Evolutionary conservation across 2,888 invertebrate species (phyloP).

Genomic region (Pterostichus madidus): DNA sequence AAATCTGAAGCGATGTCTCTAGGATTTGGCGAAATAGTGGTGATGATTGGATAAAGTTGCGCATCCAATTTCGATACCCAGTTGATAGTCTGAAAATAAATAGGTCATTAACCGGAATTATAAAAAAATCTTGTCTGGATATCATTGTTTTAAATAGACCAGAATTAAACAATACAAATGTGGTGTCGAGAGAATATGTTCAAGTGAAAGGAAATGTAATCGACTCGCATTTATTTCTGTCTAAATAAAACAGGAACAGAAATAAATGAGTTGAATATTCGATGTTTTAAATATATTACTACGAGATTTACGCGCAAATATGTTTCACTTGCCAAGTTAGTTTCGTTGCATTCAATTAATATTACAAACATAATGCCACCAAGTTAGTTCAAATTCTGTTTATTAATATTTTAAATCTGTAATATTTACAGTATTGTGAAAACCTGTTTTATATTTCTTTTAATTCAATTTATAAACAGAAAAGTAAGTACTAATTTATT

Average conservation of each 20-base stretch:
- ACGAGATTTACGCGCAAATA: constrained; percentile 16
- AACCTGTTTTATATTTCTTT: too few species aligned
- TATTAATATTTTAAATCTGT: too few species aligned
- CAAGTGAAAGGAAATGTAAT: constrained; percentile 28
- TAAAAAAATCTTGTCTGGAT: constrained; percentile 36
- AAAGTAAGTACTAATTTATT: too few species aligned
- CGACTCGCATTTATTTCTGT: constrained; percentile 39
- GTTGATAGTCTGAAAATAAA: constrained; percentile 80
- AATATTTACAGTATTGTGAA: too few species aligned
- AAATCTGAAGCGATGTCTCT: constrained; percentile 80
- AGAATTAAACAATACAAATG: constrained; percentile 50
- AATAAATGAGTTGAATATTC: constrained; percentile 44
- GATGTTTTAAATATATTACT: constrained; percentile 45
- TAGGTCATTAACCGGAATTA: constrained; percentile 44
- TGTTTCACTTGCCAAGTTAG: constrained; percentile 7
- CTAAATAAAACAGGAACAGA: constrained; percentile 51
- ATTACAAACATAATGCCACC: too few species aligned
- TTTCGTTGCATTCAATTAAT: too few species aligned
- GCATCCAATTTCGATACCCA: constrained; percentile 85
- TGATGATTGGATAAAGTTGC: constrained; percentile 87
- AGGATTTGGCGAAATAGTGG: constrained; percentile 81
- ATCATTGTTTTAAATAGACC: constrained; percentile 51
- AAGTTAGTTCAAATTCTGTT: too few species aligned
- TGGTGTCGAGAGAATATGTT: constrained; percentile 50
- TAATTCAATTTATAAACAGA: too few species aligned